phyloP scores from a whole-genome alignment of 2,888 invertebrate genomes.

The Iselma pallidipennis region DNA sequence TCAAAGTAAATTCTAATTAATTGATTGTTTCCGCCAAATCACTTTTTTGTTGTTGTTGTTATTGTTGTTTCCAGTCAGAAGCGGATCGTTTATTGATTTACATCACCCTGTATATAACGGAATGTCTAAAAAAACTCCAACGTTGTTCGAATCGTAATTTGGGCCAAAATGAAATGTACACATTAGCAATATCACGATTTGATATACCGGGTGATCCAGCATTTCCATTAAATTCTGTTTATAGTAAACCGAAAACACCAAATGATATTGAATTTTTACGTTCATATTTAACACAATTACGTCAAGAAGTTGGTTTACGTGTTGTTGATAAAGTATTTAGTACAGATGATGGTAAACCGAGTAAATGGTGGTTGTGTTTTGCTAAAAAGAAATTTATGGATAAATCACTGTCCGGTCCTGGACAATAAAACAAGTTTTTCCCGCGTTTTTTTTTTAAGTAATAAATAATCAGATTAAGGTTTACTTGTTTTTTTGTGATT shows the following conservation, averaged over 20 bases:
- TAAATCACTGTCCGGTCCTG: slow-evolving; percentile 90
- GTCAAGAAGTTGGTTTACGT: slow-evolving; percentile 93
- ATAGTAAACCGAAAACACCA: slow-evolving; percentile 79
- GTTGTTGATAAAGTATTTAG: slow-evolving; percentile 91
- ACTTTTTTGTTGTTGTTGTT: slow-evolving; percentile 48
- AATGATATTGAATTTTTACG: slow-evolving; percentile 89
- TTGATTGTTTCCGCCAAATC: not conserved
- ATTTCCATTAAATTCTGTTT: slow-evolving; percentile 78
- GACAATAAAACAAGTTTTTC: slow-evolving; percentile 68
- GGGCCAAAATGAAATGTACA: slow-evolving; percentile 94
- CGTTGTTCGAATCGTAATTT: slow-evolving; percentile 88
- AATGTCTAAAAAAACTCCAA: slow-evolving; percentile 93
- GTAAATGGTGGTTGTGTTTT: slow-evolving; percentile 99
- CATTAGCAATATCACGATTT: slow-evolving; percentile 91
- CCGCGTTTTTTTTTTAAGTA: no score
- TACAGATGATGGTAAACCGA: slow-evolving; percentile 90
- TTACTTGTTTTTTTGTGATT: no score
- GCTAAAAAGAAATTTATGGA: slow-evolving; percentile 99
- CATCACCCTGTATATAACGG: slow-evolving; percentile 95
- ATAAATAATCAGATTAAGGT: no score
- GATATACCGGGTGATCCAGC: slow-evolving; percentile 95
- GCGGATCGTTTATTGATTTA: slow-evolving; percentile 97
- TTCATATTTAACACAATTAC: slow-evolving; percentile 89
- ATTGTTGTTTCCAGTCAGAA: no score
- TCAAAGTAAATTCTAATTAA: slow-evolving; percentile 70